phyloP scores from a whole-genome alignment of 2,888 invertebrate genomes.

The Pyrgus malvae region DNA sequence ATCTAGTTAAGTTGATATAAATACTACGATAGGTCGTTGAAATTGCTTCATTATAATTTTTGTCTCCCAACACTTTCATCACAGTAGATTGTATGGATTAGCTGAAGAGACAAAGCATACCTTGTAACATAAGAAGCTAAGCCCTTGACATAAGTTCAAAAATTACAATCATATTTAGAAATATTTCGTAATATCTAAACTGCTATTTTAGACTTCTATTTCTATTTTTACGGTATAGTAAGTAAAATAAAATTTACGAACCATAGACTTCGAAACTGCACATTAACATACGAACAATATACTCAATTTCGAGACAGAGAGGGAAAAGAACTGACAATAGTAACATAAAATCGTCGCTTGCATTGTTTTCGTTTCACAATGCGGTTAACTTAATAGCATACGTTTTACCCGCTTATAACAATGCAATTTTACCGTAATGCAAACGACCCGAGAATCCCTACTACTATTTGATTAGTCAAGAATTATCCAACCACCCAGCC shows the following conservation, averaged over 20 bases:
- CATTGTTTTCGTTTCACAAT: conserved; percentile 39
- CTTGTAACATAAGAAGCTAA: no score
- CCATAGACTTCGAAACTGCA: neutral
- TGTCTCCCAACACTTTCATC: no score
- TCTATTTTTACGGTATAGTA: no score
- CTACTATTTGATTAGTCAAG: conserved; percentile 68
- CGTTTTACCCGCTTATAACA: conserved; percentile 52
- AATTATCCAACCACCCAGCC: conserved; percentile 65
- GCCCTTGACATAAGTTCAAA: no score
- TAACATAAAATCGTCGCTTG: conserved; percentile 17
- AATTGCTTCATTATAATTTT: conserved; percentile 5
- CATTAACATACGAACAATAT: neutral
- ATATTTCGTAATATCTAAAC: no score
- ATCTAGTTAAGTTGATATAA: conserved; percentile 10
- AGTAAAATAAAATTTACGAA: neutral
- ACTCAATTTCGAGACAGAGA: neutral
- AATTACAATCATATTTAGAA: no score
- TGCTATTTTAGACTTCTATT: no score
- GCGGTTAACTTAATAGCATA: conserved; percentile 35
- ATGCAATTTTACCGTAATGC: conserved; percentile 65
- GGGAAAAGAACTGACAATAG: conserved; percentile 17
- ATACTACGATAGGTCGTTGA: conserved; percentile 10
- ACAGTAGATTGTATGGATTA: no score
- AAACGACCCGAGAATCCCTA: conserved; percentile 48
- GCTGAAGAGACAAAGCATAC: no score